Evolutionary conservation across 2,888 invertebrate genomes (phyloP), one percentile per base, ranked within the genome.

Genomic region (Autographa gamma): DNA sequence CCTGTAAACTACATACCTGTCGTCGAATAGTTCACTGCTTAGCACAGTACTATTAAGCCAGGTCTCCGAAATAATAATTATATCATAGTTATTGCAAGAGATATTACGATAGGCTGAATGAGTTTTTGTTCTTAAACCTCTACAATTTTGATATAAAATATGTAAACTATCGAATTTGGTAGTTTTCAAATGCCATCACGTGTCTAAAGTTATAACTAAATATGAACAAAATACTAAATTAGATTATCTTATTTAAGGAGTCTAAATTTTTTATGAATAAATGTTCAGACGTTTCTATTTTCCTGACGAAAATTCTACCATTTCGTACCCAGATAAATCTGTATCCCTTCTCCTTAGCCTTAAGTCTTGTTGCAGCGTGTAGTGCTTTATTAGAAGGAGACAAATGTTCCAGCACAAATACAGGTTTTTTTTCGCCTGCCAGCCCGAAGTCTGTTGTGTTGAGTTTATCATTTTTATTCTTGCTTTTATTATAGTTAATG

Each of bases 311-410:
- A 19, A 73, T 58, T 25, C 66, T 54, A 16, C 73, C 73, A 8
- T 66, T 59, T 38, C 69, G 60, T 5, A 74, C 31, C 77, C 74
- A 77, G 1, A 77, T 73, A 38, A 66, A 77, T 32, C 66, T 69
- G 25, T 69, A 75, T 0, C 58, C 64, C 14, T 63, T 69, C 0
- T 67, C 68, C 25, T 72, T 74, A 0, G 77, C 74, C 0, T 25
- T 65, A 8, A n/a, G 48, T 8, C 77, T 59, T 1, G 70, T 60
- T 4, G 74, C 72, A 1, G 72, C 69, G 38, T 74, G 74, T 0
- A 77, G 61, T 2, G 54, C 41, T 61, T 67, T 73, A 25, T 68
- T 70, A n/a, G 41, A 11, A 0, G 64, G 58, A 0, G 71, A 67
- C 7, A 77, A 34, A 41, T 77, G 74, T 54, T 74, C 72, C 0